Base-by-base conservation (phyloP, 2,797 vertebrate genomes). In the Menidia menidia region DNA sequence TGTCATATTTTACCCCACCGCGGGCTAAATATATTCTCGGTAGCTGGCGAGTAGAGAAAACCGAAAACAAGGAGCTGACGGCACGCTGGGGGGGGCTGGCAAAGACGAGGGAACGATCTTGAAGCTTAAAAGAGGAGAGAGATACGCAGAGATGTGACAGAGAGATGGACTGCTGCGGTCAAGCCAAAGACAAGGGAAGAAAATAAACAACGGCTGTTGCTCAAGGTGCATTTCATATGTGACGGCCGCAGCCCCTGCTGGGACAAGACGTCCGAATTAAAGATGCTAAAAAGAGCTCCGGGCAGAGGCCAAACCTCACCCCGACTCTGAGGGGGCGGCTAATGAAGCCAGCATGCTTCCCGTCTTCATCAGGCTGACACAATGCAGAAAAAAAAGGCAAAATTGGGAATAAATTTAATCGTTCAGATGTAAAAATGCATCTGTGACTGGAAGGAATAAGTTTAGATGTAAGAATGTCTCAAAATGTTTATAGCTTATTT, bases 11-110 rank as follows among this genome's bases (percentile, higher is more conserved):
- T 48, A n/a, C 35, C 69, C 33, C 12, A 54, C 72, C 33, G 64
- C 14, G 0, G 73, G 67, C 75, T 61, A 64, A 67, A n/a, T n/a
- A 79, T 70, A 78, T 78, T 68, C 68, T 53, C 68, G 54, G 62
- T 65, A 75, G 71, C 69, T 53, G 56, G 56, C 41, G 25, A 59
- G 50, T 13, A 35, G 60, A 30, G 68, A 74, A 70, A 81, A n/a
- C n/a, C 53, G 61, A 63, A 77, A 79, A 5, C n/a, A 18, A 50
- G 35, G 35, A 10, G 33, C 33, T 35, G 35, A 39, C 35, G 35
- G 35, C 35, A 39, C 35, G 35, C 7, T 9, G 19, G 11, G 18
- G 18, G 4, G 47, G 10, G 45, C 67, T 65, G 69, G 78, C 61
- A 30, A 15, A 55, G 67, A 39, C 35, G 19, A 54, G 41, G 48